Evolutionary conservation across 2,797 vertebrate genomes (phyloP).

Genomic region (Hypotaenidia philippensis): DNA sequence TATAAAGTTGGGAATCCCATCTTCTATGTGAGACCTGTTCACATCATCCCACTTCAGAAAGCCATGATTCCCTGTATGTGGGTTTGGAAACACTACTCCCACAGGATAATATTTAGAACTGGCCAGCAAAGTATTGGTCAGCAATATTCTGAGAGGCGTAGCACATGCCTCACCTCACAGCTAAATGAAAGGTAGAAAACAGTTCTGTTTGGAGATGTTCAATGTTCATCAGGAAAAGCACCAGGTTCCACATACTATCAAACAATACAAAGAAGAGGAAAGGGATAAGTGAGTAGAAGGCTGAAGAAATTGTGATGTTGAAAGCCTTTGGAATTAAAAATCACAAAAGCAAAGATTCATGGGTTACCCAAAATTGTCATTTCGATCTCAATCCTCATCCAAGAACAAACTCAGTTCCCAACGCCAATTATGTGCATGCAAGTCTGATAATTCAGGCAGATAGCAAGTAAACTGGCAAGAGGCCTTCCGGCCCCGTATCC

Average conservation of each 20-base stretch:
- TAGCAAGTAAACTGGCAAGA: background rate
- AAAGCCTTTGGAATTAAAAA: background rate
- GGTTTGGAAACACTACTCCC: background rate
- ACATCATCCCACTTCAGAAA: background rate
- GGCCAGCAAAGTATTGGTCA: background rate
- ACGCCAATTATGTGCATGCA: accelerated
- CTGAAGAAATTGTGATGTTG: background rate
- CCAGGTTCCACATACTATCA: background rate
- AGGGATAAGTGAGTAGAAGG: background rate
- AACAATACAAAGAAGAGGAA: background rate
- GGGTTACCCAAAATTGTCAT: background rate
- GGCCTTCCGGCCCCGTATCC: background rate
- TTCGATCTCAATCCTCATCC: background rate
- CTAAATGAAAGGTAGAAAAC: background rate
- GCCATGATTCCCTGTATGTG: background rate
- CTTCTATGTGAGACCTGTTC: background rate
- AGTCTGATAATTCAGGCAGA: background rate
- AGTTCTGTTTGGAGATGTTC: background rate
- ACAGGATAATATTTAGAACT: accelerated
- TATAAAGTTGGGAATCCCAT: background rate
- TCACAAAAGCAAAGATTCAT: background rate
- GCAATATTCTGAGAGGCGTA: background rate
- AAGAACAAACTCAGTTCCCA: background rate
- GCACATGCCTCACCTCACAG: background rate
- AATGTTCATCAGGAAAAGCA: background rate